Base-by-base conservation (phyloP, 2,888 invertebrate species). In the Eristalinus aeneus region DNA sequence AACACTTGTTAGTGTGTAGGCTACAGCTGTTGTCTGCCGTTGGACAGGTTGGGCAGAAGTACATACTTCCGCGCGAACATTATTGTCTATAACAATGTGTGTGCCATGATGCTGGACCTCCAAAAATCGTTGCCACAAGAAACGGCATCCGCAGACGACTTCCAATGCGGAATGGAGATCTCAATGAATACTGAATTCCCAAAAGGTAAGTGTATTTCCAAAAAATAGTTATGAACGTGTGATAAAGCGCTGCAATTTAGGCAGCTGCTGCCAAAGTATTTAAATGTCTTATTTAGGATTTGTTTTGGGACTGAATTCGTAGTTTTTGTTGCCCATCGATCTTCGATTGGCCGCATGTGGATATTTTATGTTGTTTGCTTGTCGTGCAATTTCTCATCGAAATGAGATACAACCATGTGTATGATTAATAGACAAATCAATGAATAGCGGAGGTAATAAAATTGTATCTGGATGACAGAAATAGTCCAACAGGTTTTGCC, bases 131-230 rank as follows among this genome's bases (percentile, higher is more conserved):
- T 23, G 36, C 27, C 69, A 8, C 9, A 5, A 63, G 11, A 32
- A 32, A 20, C 53, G 53, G 67, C 67, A 58, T 39, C 46, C 22
- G 46, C 20, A 63, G 46, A 39, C 10, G 22, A 34, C 63, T 64
- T 27, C 31, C 77, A 77, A 54, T 69, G 63, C 63, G 69, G 39
- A 77, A 77, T 77, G 77, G 27, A 60, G 71, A 77, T 77, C 71
- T 22, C 4, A 9, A 4, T 12, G 68, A 68, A 76, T 39, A 63
- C 68, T 76, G 20, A 36, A 63, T 60, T 39, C 12, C 23, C 20
- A 71, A 69, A 10, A 53, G 23, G 46, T 46, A 16, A n/a, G 3
- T 22, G 46, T 12, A 71, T 69, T 77, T 64, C 71, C 56, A 71
- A 64, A 77, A 56, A 23, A 39, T 64, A 64, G 3, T 39, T 36